These are phyloP conservation scores for Oxygymnocypris stewartii DNA, from an alignment of 2,113 vertebrate species.

Conservation along the genomic window DNA sequence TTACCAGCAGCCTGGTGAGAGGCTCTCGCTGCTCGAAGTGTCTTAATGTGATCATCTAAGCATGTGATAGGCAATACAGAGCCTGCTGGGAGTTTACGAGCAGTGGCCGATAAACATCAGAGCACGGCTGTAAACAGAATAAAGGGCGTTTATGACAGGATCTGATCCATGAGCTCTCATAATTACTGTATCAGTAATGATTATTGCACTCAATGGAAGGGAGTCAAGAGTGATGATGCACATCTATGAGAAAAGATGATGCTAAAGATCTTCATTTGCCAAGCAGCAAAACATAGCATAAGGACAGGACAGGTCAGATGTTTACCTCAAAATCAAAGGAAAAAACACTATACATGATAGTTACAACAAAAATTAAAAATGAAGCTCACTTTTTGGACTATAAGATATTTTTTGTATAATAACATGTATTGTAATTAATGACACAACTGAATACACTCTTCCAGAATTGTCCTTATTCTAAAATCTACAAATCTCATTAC, in stretches of 20 bases:
- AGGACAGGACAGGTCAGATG: no score
- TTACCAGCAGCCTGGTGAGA: not conserved
- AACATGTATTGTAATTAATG: not conserved
- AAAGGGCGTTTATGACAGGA: conserved; percentile 18
- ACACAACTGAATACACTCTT: not conserved
- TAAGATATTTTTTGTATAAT: no score
- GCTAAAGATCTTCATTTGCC: no score
- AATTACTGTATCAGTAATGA: not conserved
- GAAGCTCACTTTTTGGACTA: no score
- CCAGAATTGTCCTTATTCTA: not conserved
- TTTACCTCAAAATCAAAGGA: no score
- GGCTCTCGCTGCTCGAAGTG: conserved; percentile 3
- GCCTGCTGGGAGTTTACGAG: conserved; percentile 16
- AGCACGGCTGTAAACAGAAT: not conserved
- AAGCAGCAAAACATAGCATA: no score
- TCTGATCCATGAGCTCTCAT: not conserved
- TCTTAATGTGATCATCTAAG: conserved; percentile 42
- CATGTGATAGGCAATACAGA: conserved; percentile 20
- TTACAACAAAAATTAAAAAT: no score
- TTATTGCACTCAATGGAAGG: not conserved
- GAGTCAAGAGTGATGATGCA: not conserved
- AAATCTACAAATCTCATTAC: not conserved
- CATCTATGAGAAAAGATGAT: not conserved
- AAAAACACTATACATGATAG: no score
- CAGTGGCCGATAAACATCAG: not conserved